Evolutionary conservation across 2,888 invertebrate species (phyloP).

Genomic region (Carabus problematicus): DNA sequence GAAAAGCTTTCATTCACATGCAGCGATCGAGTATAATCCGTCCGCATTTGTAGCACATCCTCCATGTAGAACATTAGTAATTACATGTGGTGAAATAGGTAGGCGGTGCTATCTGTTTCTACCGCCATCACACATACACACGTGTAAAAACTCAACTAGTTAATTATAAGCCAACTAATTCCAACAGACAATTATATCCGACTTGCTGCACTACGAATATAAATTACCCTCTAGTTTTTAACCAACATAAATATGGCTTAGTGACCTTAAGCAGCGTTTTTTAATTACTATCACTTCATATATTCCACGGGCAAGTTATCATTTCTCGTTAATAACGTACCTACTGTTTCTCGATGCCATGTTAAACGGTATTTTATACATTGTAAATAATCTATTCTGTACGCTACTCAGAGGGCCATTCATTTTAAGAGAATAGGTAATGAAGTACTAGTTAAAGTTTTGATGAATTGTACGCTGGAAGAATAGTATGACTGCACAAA

Average conservation of each 20-base stretch:
- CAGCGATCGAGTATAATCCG: conserved; percentile 1
- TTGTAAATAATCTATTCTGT: too few relatives aligned
- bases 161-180: conserved; percentile 36
- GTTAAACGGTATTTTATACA: too few relatives aligned
- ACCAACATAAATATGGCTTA: conserved; percentile 30
- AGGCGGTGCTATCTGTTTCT: conserved; percentile 15
- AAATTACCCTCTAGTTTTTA: conserved; percentile 27
- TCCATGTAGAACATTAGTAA: conserved; percentile 18
- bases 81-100: conserved; percentile 28
- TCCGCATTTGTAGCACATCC: conserved; percentile 8
- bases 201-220: conserved; percentile 21
- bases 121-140: neutral
- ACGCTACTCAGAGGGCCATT: neutral
- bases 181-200: conserved; percentile 36
- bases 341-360: too few relatives aligned
- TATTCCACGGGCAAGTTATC: conserved; percentile 4
- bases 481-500: neutral
- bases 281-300: conserved; percentile 23
- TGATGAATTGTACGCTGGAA: conserved; percentile 9
- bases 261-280: conserved; percentile 31
- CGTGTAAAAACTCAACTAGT: conserved; percentile 9
- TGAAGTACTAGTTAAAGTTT: conserved; percentile 10
- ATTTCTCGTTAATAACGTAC: neutral
- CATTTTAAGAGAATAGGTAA: conserved; percentile 9
- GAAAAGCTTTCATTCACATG: conserved; percentile 7